These are phyloP conservation scores for Hedychridium roseum DNA, from an alignment of 2,888 invertebrate genomes.

Conservation along the genomic window DNA sequence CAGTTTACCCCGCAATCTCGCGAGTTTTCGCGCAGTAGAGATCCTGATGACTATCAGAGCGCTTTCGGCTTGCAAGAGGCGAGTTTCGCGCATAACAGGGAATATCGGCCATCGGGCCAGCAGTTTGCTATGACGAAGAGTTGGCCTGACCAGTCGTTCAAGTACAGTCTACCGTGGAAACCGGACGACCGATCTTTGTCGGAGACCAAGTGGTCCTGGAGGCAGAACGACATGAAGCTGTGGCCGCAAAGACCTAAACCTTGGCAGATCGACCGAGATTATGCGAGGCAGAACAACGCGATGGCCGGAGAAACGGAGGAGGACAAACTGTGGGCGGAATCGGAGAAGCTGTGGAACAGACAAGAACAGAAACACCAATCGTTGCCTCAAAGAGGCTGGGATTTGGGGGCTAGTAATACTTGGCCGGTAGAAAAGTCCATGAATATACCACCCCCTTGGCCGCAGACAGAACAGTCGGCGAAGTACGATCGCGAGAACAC, in stretches of 20 bases:
- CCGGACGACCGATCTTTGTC: slow-evolving; percentile 15
- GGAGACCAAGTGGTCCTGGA: slow-evolving; percentile 35
- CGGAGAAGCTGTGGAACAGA: slow-evolving; percentile 18
- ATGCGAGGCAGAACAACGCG: slow-evolving; percentile 19
- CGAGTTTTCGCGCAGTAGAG: slow-evolving; percentile 10
- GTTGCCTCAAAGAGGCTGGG: slow-evolving; percentile 23
- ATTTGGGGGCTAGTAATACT: slow-evolving; percentile 5
- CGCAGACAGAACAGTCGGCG: slow-evolving; percentile 14
- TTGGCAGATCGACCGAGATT: slow-evolving; percentile 20
- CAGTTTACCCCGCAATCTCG: slow-evolving; percentile 5
- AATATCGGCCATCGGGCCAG: slow-evolving; percentile 29
- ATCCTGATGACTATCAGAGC: slow-evolving; percentile 23
- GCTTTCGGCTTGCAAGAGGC: slow-evolving; percentile 14
- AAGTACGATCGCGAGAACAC: slow-evolving; percentile 25
- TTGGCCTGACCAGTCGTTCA: slow-evolving; percentile 39
- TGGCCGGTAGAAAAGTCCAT: slow-evolving; percentile 6
- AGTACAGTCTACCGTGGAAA: slow-evolving; percentile 37
- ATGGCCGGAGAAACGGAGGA: slow-evolving; percentile 8
- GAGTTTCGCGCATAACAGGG: slow-evolving; percentile 25
- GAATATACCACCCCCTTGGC: slow-evolving; percentile 19
- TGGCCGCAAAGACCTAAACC: slow-evolving; percentile 33
- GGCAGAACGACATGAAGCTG: slow-evolving; percentile 20
- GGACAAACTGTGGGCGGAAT: slow-evolving; percentile 2
- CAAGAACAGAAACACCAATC: slow-evolving; percentile 21
- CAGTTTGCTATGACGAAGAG: slow-evolving; percentile 38